Percentiles rank a stretch among this genome's conserved stretches.
Conservation (phyloP, 2,888 invertebrate genomes). For the Agriopis aurantiaria region DNA sequence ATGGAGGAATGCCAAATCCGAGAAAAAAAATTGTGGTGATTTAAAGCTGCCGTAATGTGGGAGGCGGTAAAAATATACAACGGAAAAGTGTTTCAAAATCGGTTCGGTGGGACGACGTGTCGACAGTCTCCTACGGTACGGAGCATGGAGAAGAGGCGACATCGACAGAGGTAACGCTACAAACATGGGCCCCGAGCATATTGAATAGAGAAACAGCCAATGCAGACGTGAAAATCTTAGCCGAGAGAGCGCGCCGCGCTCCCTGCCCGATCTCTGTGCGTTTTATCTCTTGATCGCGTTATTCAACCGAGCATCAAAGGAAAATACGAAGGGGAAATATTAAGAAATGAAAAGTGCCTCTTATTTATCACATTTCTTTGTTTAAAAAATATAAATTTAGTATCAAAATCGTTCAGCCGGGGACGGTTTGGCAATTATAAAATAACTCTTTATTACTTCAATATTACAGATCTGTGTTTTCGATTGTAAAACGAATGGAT, state of each 20-base stretch:
- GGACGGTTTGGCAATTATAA: slow-evolving; percentile 36
- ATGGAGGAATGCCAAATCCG: slow-evolving; percentile 58
- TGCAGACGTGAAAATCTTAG: slow-evolving; percentile 64
- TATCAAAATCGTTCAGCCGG: slow-evolving; percentile 44
- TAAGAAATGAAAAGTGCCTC: slow-evolving; percentile 72
- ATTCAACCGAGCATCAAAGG: slow-evolving; percentile 82
- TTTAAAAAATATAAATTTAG: slow-evolving; percentile 62
- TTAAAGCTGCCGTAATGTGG: slow-evolving; percentile 51
- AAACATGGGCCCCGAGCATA: slow-evolving; percentile 55
- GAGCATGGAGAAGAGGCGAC: slow-evolving; percentile 40
- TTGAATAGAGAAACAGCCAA: slow-evolving; percentile 60
- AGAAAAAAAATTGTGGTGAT: slow-evolving; percentile 53
- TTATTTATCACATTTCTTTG: slow-evolving; percentile 70
- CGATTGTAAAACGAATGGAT: slow-evolving; percentile 29
- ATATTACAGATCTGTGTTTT: slow-evolving; percentile 26
- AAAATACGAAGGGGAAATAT: slow-evolving; percentile 76
- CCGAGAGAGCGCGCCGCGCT: slow-evolving; percentile 59
- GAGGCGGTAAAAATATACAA: slow-evolving; percentile 57
- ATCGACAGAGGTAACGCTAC: slow-evolving; percentile 52
- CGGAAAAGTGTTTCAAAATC: slow-evolving; percentile 49
- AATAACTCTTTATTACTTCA: slow-evolving; percentile 20
- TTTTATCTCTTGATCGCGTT: slow-evolving; percentile 84
- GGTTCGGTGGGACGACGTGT: slow-evolving; percentile 42
- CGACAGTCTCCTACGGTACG: slow-evolving; percentile 48
- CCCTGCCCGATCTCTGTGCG: slow-evolving; percentile 67